These are phyloP conservation scores for Spondyliosoma cantharus DNA, from an alignment of 2,797 vertebrate genomes.

Conservation along the genomic window DNA sequence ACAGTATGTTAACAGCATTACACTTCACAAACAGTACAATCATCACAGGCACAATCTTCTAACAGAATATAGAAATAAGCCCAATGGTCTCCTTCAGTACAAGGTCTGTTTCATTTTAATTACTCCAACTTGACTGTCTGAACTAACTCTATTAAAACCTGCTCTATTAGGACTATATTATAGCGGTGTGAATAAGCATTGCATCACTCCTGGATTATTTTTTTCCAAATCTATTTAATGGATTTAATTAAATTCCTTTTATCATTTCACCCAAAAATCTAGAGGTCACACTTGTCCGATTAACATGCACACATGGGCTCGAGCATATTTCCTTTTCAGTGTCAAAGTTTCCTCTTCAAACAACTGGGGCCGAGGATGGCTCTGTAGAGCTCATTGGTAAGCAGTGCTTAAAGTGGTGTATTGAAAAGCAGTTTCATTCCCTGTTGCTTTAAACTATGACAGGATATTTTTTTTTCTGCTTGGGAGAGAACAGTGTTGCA, in stretches of 20 bases:
- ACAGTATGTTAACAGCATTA: slow-evolving; percentile 24
- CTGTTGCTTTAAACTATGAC: slow-evolving; percentile 44
- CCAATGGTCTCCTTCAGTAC: slow-evolving; percentile 30
- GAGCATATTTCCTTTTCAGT: slow-evolving; percentile 16
- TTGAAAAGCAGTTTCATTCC: slow-evolving; percentile 44
- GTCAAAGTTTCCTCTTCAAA: slow-evolving; percentile 25
- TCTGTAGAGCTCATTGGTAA: slow-evolving; percentile 34
- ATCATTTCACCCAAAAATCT: slow-evolving; percentile 15
- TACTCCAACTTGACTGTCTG: slow-evolving; percentile 43
- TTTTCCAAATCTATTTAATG: slow-evolving; percentile 26
- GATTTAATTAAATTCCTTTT: slow-evolving; percentile 36
- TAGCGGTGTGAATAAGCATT: slow-evolving; percentile 14
- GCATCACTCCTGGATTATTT: slow-evolving; percentile 17
- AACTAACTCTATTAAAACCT: slow-evolving; percentile 48
- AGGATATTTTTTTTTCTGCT: slow-evolving; percentile 38
- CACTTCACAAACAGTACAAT: slow-evolving; percentile 35
- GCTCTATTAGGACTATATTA: slow-evolving; percentile 54
- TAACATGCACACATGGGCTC: slow-evolving; percentile 33
- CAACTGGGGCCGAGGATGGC: slow-evolving; percentile 3
- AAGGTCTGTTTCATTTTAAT: slow-evolving; percentile 68
- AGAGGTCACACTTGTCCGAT: slow-evolving; percentile 29
- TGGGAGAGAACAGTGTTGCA: slow-evolving; percentile 30
- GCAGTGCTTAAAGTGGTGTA: slow-evolving; percentile 19
- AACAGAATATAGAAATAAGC: slow-evolving; percentile 49
- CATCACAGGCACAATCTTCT: slow-evolving; percentile 50